Percentiles rank a stretch among this genome's conserved stretches.
Evolutionary conservation across 1,140 invertebrate genomes (phyloP).

Genomic region (Formica exsecta): DNA sequence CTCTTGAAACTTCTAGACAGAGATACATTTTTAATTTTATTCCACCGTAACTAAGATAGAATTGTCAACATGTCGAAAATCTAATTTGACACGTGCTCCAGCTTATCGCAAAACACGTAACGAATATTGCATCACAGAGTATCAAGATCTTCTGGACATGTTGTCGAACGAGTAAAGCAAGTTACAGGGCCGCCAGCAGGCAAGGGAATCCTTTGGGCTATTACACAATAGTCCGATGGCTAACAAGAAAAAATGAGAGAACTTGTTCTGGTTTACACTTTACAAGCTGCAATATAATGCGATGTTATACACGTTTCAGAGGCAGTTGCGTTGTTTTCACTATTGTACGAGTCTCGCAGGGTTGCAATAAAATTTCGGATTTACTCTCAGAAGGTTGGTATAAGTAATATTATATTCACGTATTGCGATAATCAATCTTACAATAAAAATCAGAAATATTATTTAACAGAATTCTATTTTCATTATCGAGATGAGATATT

Average conservation of each 20-base stretch:
- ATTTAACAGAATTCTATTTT: background rate
- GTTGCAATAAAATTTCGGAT: slow-evolving; percentile 90
- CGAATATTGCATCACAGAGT: slow-evolving; percentile 9
- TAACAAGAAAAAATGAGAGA: slow-evolving; percentile 15
- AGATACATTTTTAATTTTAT: slow-evolving; percentile 19
- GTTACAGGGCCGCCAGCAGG: background rate
- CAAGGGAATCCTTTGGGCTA: slow-evolving; percentile 8
- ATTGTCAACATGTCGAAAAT: slow-evolving; percentile 36
- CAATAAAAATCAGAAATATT: background rate
- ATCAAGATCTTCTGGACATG: slow-evolving; percentile 18
- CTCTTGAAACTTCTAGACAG: background rate
- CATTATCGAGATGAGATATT: background rate
- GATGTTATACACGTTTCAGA: slow-evolving; percentile 70
- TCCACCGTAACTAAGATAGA: background rate
- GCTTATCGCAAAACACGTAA: slow-evolving; percentile 39
- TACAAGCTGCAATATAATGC: slow-evolving; percentile 31
- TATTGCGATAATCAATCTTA: background rate
- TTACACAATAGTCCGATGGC: background rate
- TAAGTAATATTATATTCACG: background rate
- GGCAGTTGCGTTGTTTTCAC: slow-evolving; percentile 93
- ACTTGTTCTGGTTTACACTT: background rate
- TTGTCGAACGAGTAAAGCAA: slow-evolving; percentile 22
- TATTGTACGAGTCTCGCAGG: slow-evolving; percentile 91
- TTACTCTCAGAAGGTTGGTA: slow-evolving; percentile 90
- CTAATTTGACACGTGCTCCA: slow-evolving; percentile 32